Percentiles rank a stretch among this genome's conserved stretches.
Evolutionary conservation across 2,888 invertebrate genomes (phyloP).

Genomic region (Marronus borbonicus): DNA sequence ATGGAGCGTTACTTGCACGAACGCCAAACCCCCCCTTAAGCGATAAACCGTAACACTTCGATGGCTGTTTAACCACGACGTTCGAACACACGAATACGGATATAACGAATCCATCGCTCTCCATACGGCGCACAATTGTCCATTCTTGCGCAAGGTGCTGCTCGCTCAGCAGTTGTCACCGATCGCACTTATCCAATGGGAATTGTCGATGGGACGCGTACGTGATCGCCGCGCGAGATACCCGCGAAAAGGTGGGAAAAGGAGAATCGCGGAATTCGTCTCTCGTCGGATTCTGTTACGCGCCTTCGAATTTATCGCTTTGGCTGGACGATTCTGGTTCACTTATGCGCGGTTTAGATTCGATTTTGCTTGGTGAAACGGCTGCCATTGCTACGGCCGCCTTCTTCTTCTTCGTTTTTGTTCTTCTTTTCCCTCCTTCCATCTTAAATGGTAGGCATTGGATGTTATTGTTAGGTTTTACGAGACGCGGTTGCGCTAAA

Average conservation of each 20-base stretch:
- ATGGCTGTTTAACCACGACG: constrained; percentile 60
- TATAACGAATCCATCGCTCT: not conserved
- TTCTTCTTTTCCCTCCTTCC: not conserved
- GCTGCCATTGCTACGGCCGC: constrained; percentile 16
- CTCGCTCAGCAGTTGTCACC: constrained; percentile 60
- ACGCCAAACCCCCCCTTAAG: constrained; percentile 53
- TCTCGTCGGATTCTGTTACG: constrained; percentile 17
- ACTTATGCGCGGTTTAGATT: constrained; percentile 54
- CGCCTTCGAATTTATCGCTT: constrained; percentile 17
- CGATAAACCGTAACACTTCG: constrained; percentile 64
- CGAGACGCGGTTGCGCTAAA: not conserved
- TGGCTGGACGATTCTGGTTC: constrained; percentile 44
- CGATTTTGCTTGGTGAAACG: constrained; percentile 29
- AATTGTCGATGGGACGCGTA: constrained; percentile 55
- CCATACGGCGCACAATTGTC: constrained; percentile 10
- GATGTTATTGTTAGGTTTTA: not conserved
- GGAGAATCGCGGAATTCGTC: constrained; percentile 55
- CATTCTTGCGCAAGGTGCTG: constrained; percentile 34
- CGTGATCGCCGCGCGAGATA: constrained; percentile 54
- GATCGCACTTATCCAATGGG: constrained; percentile 60
- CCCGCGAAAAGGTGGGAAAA: constrained; percentile 60
- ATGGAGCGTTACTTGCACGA: constrained; percentile 62
- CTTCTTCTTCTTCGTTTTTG: not conserved
- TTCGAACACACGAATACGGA: constrained; percentile 60
- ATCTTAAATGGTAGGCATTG: not conserved